phyloP scores from a whole-genome alignment of 2,797 vertebrate species.

The Neostethus bicornis region DNA sequence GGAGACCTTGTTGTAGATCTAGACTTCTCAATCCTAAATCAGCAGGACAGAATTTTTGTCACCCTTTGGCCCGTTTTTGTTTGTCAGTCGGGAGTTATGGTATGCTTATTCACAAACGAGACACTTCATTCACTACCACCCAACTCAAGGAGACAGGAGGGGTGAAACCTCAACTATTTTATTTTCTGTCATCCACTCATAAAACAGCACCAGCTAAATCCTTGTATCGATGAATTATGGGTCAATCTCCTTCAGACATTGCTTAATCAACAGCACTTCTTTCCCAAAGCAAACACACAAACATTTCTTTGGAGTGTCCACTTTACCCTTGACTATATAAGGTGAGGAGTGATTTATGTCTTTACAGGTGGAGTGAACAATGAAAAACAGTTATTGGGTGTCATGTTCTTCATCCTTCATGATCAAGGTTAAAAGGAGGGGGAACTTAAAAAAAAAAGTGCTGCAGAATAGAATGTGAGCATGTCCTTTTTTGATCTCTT shows the following conservation, averaged over 20 bases:
- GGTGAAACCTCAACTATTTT: neutral
- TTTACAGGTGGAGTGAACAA: constrained; percentile 70
- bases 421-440: constrained; percentile 72
- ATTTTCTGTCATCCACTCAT: neutral
- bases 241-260: constrained; percentile 3
- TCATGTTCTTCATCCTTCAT: constrained; percentile 69
- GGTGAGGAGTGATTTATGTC: constrained; percentile 64
- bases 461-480: constrained; percentile 39
- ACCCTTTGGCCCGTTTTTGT: constrained; percentile 41
- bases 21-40: constrained; percentile 27
- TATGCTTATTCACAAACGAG: neutral
- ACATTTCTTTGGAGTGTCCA: constrained; percentile 26
- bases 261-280: constrained; percentile 4
- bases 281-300: constrained; percentile 17
- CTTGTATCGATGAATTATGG: neutral
- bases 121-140: neutral
- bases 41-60: neutral
- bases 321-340: constrained; percentile 59
- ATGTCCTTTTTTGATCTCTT: constrained; percentile 25
- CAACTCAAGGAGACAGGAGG: neutral
- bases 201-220: neutral
- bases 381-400: constrained; percentile 74
- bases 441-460: constrained; percentile 64
- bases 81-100: neutral
- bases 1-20: constrained; percentile 28